phyloP scores from a whole-genome alignment of 1,140 invertebrate species.

The Drosophila orosa region DNA sequence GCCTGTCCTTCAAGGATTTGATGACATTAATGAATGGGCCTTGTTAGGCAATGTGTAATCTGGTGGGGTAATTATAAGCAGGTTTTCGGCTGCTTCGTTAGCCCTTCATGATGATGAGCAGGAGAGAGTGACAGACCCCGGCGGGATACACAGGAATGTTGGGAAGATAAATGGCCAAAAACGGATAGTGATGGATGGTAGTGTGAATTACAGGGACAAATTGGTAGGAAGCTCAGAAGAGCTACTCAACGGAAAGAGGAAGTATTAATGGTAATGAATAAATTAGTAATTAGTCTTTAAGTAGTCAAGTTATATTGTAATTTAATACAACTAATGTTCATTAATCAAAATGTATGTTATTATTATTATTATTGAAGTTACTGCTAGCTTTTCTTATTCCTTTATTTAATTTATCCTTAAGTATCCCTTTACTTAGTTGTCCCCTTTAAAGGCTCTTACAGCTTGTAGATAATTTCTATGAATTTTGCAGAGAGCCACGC shows the following conservation, averaged over 20 bases:
- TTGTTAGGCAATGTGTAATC: conserved; percentile 72
- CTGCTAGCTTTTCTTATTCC: background rate
- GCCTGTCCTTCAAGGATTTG: conserved; percentile 59
- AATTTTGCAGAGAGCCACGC: background rate
- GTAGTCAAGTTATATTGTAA: background rate
- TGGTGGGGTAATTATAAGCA: conserved; percentile 71
- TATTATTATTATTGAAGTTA: background rate
- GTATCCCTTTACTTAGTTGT: no score
- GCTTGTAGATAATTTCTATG: background rate
- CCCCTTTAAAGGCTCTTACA: background rate
- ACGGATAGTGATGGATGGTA: conserved; percentile 26
- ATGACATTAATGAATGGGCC: conserved; percentile 77
- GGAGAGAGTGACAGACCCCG: background rate
- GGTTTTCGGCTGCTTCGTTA: conserved; percentile 42
- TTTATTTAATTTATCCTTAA: background rate
- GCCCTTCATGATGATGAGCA: conserved; percentile 13
- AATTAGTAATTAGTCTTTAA: background rate
- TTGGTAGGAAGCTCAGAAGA: background rate
- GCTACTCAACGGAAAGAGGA: background rate
- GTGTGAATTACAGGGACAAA: background rate
- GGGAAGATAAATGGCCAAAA: conserved; percentile 31
- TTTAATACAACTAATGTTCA: background rate
- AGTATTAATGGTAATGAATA: background rate
- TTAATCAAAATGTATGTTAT: background rate
- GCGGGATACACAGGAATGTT: background rate